Base-by-base conservation (phyloP, 1,140 invertebrate species). In the Mycetomoellerius zeteki region DNA sequence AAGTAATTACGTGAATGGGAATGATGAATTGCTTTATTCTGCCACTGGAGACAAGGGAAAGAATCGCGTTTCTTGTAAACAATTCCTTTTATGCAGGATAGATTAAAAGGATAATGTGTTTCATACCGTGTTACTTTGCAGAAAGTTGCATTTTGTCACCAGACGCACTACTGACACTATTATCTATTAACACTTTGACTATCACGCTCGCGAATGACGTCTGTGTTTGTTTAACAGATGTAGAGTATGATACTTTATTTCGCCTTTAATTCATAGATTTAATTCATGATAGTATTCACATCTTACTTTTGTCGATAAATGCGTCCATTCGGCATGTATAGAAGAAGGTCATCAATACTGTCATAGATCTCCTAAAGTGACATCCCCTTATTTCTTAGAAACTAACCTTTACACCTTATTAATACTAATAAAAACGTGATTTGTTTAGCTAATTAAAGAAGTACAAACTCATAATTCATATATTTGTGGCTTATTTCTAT, bases 1-100 rank as follows among this genome's bases (percentile, higher is more conserved):
- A 67, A 21, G 37, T 43, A 84, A 84, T 84, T 84, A 73, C 67
- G 7, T 12, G 24, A 24, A 21, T 54, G n/a, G 21, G 65, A 73
- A n/a, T 73, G 67, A 82, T 60, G 47, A 72, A 82, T 73, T 47
- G 24, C 52, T 73, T 82, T 33, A 72, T 72, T 58, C 33, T 10
- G 37, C 37, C 37, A 43, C 8, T 65, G 52, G 52, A 21, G 21
- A 27, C 19, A 37, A 16, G 2, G 24, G 47, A 73, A 75, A 75
- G 73, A 21, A 62, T 64, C 10, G 16, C 19, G 21, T 14, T 47
- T 47, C 54, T 73, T 73, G 54, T 19, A 60, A 60, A 84, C 62
- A 60, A 60, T 47, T 73, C 14, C 30, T 82, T 33, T 27, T 27
- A 12, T 30, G 16, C 54, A 24, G 14, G 33, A 37, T 21, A n/a